phyloP scores from a whole-genome alignment of 2,888 invertebrate genomes.

The Geophilus truncorum region DNA sequence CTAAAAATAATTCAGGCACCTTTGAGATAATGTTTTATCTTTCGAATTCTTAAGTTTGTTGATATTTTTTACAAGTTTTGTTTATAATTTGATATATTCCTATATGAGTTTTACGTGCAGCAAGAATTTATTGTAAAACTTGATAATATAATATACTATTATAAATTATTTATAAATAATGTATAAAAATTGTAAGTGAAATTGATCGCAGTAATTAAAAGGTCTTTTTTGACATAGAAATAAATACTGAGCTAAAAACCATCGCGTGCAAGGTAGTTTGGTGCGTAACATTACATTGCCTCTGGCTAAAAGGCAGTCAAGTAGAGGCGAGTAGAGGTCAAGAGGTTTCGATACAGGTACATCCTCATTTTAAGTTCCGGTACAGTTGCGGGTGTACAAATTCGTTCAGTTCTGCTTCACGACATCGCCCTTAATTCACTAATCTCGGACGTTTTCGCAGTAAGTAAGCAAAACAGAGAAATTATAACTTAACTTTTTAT shows the following conservation, averaged over 20 bases:
- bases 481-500: too few species aligned
- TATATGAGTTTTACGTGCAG: too few species aligned
- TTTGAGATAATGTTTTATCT: not conserved
- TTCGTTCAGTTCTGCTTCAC: not conserved
- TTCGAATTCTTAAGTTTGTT: not conserved
- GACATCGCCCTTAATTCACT: not conserved
- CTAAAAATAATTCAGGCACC: not conserved
- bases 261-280: not conserved
- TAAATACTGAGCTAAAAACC: not conserved
- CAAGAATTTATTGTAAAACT: not conserved
- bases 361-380: not conserved
- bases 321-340: not conserved
- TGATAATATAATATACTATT: not conserved
- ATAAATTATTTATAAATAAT: not conserved
- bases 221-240: not conserved
- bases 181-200: not conserved
- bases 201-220: not conserved
- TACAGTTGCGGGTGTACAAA: not conserved
- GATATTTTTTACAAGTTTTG: not conserved
- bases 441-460: too few species aligned
- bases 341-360: not conserved
- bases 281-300: not conserved
- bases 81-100: not conserved
- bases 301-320: not conserved
- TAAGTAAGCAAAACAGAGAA: not conserved